Conservation (phyloP, 64 coral and sea anemone species). For the Stichodactyla mertensii region DNA sequence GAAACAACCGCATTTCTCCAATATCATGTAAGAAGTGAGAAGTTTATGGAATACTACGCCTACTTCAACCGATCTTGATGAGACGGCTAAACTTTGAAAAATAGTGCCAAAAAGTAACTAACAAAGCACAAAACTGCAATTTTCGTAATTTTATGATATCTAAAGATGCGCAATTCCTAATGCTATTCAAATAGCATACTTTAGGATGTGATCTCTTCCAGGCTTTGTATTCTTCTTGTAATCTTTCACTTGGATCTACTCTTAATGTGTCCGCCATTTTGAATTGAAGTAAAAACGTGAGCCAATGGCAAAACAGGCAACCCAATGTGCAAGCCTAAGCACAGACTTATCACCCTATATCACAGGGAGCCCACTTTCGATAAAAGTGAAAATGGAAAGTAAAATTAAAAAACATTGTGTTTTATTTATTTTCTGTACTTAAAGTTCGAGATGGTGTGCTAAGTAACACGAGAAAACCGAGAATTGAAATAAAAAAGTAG, state of each 20-base stretch:
- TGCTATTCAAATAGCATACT: neutral
- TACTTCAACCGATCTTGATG: too few relatives aligned
- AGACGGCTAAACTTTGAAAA: neutral
- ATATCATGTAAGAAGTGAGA: neutral
- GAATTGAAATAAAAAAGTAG: too few relatives aligned
- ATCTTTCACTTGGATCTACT: conserved; percentile 72
- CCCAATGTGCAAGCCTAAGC: too few relatives aligned
- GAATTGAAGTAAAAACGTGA: neutral
- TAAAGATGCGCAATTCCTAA: neutral
- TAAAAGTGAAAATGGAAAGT: too few relatives aligned
- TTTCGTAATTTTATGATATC: neutral
- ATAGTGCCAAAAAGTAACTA: neutral
- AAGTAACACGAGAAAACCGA: too few relatives aligned
- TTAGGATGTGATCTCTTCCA: conserved; percentile 75
- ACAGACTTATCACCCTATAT: too few relatives aligned
- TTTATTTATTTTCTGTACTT: too few relatives aligned
- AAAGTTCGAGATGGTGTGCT: too few relatives aligned
- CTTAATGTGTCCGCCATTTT: conserved; percentile 12
- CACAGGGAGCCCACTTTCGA: too few relatives aligned
- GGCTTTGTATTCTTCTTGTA: conserved; percentile 75
- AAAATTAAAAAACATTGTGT: too few relatives aligned
- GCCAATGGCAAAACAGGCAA: too few relatives aligned
- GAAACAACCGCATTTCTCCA: neutral
- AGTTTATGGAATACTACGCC: neutral
- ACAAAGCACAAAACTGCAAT: neutral